phyloP scores from a whole-genome alignment of 2,888 invertebrate genomes.

The Eubasilissa splendida region DNA sequence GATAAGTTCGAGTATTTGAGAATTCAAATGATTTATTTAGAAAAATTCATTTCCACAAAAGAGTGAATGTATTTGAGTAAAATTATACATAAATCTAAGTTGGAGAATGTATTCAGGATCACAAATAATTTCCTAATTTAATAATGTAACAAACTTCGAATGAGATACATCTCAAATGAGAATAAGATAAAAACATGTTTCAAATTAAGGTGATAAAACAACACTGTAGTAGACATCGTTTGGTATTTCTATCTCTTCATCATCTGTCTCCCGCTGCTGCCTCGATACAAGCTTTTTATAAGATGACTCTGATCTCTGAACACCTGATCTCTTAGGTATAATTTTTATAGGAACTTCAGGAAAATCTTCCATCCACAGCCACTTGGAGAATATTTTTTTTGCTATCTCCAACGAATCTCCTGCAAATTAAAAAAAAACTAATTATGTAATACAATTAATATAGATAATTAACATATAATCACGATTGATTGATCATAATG shows the following conservation, averaged over 20 bases:
- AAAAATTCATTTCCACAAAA: too few species aligned
- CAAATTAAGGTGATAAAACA: not conserved
- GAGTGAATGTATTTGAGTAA: too few species aligned
- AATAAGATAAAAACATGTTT: not conserved
- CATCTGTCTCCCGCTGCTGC: constrained; percentile 20
- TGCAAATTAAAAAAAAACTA: constrained; percentile 22
- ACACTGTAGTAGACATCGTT: constrained; percentile 26
- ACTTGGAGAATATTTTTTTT: constrained; percentile 33
- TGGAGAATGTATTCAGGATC: too few species aligned
- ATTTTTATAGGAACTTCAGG: constrained; percentile 51
- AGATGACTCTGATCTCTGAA: not conserved
- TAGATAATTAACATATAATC: too few species aligned
- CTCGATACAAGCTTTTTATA: constrained; percentile 25
- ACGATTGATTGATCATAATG: too few species aligned
- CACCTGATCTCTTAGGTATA: constrained; percentile 10
- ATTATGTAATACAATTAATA: too few species aligned
- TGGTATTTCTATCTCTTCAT: constrained; percentile 6
- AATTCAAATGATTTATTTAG: too few species aligned
- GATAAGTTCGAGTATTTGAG: too few species aligned
- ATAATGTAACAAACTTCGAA: too few species aligned
- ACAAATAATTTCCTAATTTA: too few species aligned
- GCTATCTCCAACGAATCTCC: constrained; percentile 51
- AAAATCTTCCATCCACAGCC: constrained; percentile 30
- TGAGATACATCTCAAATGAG: not conserved
- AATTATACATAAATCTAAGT: too few species aligned